Evolutionary conservation across 1,140 invertebrate species (phyloP).

Genomic region (Tribolium madens): DNA sequence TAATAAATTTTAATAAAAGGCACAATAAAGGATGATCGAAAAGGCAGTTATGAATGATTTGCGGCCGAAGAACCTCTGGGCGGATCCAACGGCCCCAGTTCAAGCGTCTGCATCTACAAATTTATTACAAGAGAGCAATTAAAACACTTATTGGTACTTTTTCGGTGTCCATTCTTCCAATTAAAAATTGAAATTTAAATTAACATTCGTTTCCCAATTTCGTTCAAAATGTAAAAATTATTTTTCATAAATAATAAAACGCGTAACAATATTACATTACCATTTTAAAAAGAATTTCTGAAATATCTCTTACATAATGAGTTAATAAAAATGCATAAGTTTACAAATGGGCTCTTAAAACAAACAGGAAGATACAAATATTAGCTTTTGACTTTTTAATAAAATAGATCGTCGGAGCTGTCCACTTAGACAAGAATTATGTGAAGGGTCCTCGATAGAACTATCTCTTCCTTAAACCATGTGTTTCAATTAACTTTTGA

Average conservation of each 20-base stretch:
- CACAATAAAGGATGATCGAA: conserved; percentile 52
- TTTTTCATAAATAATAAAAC: conserved; percentile 23
- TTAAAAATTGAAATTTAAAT: conserved; percentile 16
- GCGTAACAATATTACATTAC: conserved; percentile 44
- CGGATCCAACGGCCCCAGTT: conserved; percentile 45
- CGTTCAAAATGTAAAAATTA: not conserved
- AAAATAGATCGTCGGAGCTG: conserved; percentile 50
- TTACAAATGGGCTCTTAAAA: conserved; percentile 56
- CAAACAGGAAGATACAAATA: conserved; percentile 59
- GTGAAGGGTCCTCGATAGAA: conserved; percentile 18
- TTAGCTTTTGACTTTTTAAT: conserved; percentile 55
- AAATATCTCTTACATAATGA: conserved; percentile 52
- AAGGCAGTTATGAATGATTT: conserved; percentile 55
- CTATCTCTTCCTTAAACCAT: conserved; percentile 31
- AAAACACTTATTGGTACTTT: conserved; percentile 44
- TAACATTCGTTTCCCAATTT: conserved; percentile 14
- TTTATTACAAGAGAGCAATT: conserved; percentile 53
- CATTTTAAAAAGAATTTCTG: conserved; percentile 42
- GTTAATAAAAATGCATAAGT: conserved; percentile 58
- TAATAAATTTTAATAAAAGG: conserved; percentile 58
- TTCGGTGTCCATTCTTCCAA: conserved; percentile 1
- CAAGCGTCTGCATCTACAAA: conserved; percentile 38
- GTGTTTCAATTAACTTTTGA: conserved; percentile 30
- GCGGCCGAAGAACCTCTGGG: conserved; percentile 51
- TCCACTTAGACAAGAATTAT: conserved; percentile 53